These are phyloP conservation scores for Lutjanus erythropterus DNA, from an alignment of 2,113 vertebrate genomes.

Conservation along the genomic window DNA sequence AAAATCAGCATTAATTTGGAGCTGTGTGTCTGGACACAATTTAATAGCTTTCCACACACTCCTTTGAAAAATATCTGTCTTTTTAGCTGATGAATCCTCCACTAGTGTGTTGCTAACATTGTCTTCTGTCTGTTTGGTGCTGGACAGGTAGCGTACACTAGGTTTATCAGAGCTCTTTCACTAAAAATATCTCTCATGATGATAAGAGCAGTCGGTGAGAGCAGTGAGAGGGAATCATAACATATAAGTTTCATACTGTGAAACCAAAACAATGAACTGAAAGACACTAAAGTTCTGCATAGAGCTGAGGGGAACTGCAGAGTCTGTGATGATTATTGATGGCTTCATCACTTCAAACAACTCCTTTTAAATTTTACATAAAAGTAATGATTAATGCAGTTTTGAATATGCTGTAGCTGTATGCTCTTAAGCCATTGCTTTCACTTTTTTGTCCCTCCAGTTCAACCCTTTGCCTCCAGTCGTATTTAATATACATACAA, in stretches of 20 bases:
- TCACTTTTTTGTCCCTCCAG: not conserved
- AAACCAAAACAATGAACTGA: conserved; percentile 12
- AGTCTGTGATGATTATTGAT: no score
- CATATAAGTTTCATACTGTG: not conserved
- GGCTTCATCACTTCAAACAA: no score
- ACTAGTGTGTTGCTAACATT: not conserved
- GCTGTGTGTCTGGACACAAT: not conserved
- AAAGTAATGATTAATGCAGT: not conserved
- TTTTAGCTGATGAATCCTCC: not conserved
- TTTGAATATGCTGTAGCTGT: not conserved
- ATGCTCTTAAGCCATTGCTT: not conserved
- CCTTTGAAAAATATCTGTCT: not conserved
- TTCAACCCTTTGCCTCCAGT: not conserved
- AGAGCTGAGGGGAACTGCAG: no score
- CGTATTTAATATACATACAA: not conserved
- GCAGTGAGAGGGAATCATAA: not conserved
- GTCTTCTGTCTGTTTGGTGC: not conserved
- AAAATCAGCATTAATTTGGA: not conserved
- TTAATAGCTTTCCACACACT: not conserved
- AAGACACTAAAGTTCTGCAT: conserved; percentile 5
- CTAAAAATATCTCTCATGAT: no score
- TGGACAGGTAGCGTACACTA: no score
- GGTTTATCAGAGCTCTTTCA: not conserved
- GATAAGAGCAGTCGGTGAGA: no score
- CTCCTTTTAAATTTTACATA: no score